phyloP scores from a whole-genome alignment of 2,888 invertebrate genomes.

The Drosophila hawaiiensis region DNA sequence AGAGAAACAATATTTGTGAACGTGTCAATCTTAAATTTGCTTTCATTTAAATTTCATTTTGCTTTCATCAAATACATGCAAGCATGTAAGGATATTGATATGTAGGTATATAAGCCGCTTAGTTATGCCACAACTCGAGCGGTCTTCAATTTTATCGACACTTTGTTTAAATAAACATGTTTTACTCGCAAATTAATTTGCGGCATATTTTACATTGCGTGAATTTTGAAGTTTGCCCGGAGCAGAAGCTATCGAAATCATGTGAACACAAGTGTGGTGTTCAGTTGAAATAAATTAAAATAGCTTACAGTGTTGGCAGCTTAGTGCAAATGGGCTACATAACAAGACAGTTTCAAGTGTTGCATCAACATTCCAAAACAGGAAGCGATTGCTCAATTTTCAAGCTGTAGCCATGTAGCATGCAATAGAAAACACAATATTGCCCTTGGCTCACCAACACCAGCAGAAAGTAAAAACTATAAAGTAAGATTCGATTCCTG shows the following conservation, averaged over 20 bases:
- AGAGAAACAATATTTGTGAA: conserved; percentile 30
- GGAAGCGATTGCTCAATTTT: background rate
- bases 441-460: background rate
- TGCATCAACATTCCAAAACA: conserved; percentile 18
- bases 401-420: background rate
- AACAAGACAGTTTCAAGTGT: conserved; percentile 31
- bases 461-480: background rate
- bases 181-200: conserved; percentile 43
- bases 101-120: conserved; percentile 19
- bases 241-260: background rate
- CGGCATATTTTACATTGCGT: conserved; percentile 19
- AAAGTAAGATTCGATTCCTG: background rate
- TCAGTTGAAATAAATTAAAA: conserved; percentile 10
- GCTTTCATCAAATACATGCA: background rate
- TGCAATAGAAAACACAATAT: background rate
- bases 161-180: conserved; percentile 17
- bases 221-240: conserved; percentile 15
- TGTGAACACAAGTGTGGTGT: conserved; percentile 1
- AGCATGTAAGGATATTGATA: background rate
- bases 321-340: conserved; percentile 18
- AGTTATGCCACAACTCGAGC: conserved; percentile 18
- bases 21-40: conserved; percentile 26
- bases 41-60: too few species aligned
- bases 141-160: conserved; percentile 11
- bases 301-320: conserved; percentile 14